Percentiles rank a stretch among this genome's conserved stretches.
Conservation (phyloP, 2,888 invertebrate genomes). For the Imbricaverruca yamaguchii region DNA sequence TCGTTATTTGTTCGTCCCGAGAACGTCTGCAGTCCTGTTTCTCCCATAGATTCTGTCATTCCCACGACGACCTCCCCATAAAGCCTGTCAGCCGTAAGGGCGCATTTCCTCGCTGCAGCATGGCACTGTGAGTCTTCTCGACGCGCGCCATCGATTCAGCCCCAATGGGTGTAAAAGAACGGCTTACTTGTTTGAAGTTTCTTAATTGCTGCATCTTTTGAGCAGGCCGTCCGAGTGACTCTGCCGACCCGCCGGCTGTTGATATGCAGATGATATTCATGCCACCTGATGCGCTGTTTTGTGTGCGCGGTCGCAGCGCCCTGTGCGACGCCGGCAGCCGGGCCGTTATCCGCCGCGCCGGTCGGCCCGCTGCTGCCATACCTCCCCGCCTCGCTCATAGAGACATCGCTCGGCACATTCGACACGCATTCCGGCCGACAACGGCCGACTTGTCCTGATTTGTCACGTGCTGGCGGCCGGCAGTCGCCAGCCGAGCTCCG, state of each 20-base stretch:
- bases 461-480: no score
- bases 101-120: neutral
- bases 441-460: no score
- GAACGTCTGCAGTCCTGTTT: neutral
- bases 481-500: no score
- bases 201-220: constrained; percentile 20
- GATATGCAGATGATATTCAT: constrained; percentile 4
- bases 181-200: constrained; percentile 18
- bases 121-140: neutral
- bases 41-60: neutral
- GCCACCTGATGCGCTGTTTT: constrained; percentile 1
- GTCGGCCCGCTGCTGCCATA: no score
- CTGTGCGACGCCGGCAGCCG: no score
- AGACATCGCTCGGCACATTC: no score
- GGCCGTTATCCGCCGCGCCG: no score
- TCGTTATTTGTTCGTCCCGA: constrained; percentile 7
- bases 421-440: no score
- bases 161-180: neutral
- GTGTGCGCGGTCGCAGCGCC: no score
- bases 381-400: no score
- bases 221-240: neutral
- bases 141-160: neutral
- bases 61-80: neutral
- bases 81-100: neutral
- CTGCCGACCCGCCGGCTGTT: neutral